Conservation (phyloP, 2,888 invertebrate species). For the Oscheius myriophilus region DNA sequence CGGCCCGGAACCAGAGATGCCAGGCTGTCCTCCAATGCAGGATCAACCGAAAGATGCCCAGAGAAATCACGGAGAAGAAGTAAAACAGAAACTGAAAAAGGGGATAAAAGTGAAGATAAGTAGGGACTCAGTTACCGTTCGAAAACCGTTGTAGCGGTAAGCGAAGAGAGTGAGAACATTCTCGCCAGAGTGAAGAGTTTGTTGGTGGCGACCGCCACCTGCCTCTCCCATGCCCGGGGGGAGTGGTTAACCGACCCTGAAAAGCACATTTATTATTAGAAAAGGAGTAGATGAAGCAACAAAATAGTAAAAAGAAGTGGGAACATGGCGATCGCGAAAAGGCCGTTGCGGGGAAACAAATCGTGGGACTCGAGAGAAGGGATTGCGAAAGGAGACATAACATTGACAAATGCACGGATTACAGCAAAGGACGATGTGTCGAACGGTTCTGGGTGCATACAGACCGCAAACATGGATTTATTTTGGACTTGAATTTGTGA, state of each 20-base stretch:
- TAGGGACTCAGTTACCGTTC: constrained; percentile 33
- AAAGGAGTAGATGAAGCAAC: not conserved
- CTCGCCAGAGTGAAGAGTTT: constrained; percentile 52
- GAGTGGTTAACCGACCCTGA: constrained; percentile 20
- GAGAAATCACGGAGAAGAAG: constrained; percentile 50
- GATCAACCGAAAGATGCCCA: constrained; percentile 64
- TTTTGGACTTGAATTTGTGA: too few species aligned
- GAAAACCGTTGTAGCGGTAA: constrained; percentile 34
- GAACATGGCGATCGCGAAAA: not conserved
- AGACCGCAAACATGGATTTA: too few species aligned
- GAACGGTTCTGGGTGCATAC: too few species aligned
- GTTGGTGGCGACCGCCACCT: constrained; percentile 58
- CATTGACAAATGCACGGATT: too few species aligned
- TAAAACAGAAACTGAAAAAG: constrained; percentile 48
- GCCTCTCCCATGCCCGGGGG: constrained; percentile 51
- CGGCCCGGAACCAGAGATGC: constrained; percentile 50
- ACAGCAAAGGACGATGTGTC: too few species aligned
- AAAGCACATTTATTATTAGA: not conserved
- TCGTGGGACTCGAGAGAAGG: too few species aligned
- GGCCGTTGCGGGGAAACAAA: too few species aligned
- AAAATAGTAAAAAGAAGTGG: not conserved
- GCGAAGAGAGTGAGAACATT: constrained; percentile 41
- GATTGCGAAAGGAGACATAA: too few species aligned
- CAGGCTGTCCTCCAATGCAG: constrained; percentile 65
- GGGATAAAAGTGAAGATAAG: not conserved